Conservation (phyloP, 2,797 vertebrate genomes). For the Microcaecilia unicolor region DNA sequence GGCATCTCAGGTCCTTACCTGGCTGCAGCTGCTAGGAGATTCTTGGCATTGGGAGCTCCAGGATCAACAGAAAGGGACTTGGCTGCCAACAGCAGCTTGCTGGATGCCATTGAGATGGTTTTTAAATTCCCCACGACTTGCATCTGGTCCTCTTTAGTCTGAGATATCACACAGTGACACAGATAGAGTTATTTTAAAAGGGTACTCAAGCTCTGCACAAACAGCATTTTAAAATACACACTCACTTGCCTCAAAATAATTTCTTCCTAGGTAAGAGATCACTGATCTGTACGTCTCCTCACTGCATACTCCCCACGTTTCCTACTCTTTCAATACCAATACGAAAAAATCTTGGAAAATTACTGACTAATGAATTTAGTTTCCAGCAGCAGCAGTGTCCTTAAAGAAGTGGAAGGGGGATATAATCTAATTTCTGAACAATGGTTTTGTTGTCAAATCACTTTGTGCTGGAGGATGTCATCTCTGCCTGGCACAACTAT, state of each 20-base stretch:
- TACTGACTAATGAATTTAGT: not conserved
- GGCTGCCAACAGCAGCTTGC: conserved; percentile 90
- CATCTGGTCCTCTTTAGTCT: conserved; percentile 97
- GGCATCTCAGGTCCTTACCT: conserved; percentile 80
- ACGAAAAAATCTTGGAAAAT: conserved; percentile 3
- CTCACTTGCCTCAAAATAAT: not conserved
- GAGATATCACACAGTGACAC: too few species aligned
- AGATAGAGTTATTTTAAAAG: too few species aligned
- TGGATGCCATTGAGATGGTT: conserved; percentile 98
- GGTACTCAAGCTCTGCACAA: too few species aligned
- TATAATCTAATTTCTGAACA: conserved; percentile 35
- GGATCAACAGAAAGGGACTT: conserved; percentile 96
- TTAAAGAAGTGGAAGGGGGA: not conserved
- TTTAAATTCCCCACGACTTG: conserved; percentile 97
- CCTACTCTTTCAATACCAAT: not conserved
- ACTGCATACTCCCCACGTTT: not conserved
- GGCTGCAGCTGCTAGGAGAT: conserved; percentile 90
- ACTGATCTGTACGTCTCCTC: not conserved
- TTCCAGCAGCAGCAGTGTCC: conserved; percentile 17
- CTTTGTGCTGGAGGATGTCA: too few species aligned
- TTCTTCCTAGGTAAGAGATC: not conserved
- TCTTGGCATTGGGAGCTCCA: conserved; percentile 95
- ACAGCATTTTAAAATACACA: not conserved
- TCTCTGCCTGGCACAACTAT: conserved; percentile 47
- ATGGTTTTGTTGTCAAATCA: conserved; percentile 32